Conservation (phyloP, 2,797 vertebrate genomes). For the Poecilia wingei region DNA sequence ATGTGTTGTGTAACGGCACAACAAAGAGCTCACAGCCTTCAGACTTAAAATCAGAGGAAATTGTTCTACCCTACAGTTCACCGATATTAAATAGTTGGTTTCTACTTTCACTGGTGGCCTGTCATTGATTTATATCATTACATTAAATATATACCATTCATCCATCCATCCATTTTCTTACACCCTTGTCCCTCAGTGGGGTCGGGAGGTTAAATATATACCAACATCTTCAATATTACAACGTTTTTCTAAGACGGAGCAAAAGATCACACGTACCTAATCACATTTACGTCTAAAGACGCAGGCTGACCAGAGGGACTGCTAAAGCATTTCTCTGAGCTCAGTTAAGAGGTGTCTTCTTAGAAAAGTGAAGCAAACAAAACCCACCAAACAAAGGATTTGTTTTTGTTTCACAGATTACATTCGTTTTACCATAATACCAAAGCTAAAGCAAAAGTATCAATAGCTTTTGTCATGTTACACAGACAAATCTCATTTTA, state of each 20-base stretch:
- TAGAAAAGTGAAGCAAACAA: conserved; percentile 13
- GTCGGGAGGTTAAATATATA: not conserved
- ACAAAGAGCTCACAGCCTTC: not conserved
- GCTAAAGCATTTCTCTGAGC: conserved; percentile 26
- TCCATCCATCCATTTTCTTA: no score
- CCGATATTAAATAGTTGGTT: not conserved
- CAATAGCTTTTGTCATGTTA: not conserved
- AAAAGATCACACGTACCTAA: conserved; percentile 9
- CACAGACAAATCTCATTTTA: not conserved
- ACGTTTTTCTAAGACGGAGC: not conserved
- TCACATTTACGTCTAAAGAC: conserved; percentile 31
- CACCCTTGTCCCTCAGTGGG: no score
- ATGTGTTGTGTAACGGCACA: not conserved
- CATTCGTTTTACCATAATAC: not conserved
- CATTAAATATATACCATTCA: not conserved
- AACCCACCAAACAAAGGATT: not conserved
- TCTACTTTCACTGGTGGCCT: not conserved
- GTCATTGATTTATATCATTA: conserved; percentile 21
- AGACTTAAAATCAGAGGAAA: not conserved
- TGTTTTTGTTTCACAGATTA: not conserved
- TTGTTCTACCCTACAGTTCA: no score
- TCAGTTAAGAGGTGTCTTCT: conserved; percentile 12
- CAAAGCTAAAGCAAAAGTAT: not conserved
- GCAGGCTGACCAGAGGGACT: conserved; percentile 9
- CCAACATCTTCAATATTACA: conserved; percentile 1